A percentile compares a stretch with the other conserved stretches of the same genome.
These are phyloP conservation scores for Choristoneura fumiferana DNA, from an alignment of 1,140 invertebrate genomes.

Conservation along the genomic window DNA sequence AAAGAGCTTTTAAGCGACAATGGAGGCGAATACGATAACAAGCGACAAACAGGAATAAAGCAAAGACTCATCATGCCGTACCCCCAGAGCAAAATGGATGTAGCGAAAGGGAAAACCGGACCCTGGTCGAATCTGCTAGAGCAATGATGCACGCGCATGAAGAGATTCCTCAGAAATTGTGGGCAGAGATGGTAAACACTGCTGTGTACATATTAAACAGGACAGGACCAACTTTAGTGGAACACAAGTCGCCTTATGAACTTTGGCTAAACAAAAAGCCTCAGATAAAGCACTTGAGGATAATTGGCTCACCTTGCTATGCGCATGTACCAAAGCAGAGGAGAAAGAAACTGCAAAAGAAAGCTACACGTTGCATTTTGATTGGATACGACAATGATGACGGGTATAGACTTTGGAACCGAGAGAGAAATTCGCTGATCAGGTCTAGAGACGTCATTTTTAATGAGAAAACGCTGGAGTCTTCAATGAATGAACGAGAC, in stretches of 20 bases:
- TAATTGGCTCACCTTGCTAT: conserved; percentile 17
- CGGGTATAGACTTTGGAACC: conserved; percentile 17
- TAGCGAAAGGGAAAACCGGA: neutral
- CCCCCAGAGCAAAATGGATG: conserved; percentile 45
- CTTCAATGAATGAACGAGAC: neutral
- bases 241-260: no score
- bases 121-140: conserved; percentile 11
- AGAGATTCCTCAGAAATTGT: neutral
- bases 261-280: no score
- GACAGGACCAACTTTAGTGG: no score
- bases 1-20: conserved; percentile 38
- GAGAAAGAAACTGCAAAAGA: conserved; percentile 30
- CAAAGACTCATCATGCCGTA: conserved; percentile 44
- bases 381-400: conserved; percentile 22
- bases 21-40: conserved; percentile 41
- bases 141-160: conserved; percentile 19
- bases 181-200: conserved; percentile 15
- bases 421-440: conserved; percentile 2
- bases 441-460: neutral
- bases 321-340: conserved; percentile 15
- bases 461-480: neutral
- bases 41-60: conserved; percentile 35
- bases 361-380: conserved; percentile 25
- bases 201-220: no score
- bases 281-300: conserved; percentile 18